Conservation (phyloP, 2,888 invertebrate genomes). For the Macrosiphum euphorbiae region DNA sequence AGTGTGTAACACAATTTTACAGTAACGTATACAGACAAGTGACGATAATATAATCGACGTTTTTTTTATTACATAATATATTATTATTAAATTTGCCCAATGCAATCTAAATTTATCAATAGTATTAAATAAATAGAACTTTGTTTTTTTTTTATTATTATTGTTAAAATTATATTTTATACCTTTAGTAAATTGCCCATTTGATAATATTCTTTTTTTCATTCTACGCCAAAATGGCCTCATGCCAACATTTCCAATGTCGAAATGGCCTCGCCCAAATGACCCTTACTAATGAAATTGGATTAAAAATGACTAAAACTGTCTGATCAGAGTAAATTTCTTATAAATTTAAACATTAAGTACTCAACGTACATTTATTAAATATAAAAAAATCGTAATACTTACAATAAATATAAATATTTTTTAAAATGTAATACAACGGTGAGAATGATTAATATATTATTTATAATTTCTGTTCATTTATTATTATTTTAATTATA, state of each 20-base stretch:
- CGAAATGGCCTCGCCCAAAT: slow-evolving; percentile 55
- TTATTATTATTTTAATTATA: not conserved
- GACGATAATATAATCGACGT: not conserved
- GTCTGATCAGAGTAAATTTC: slow-evolving; percentile 43
- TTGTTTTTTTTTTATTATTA: slow-evolving; percentile 13
- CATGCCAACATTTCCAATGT: slow-evolving; percentile 48
- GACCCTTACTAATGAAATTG: slow-evolving; percentile 56
- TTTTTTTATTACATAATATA: not conserved
- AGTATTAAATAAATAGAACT: not conserved
- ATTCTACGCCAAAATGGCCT: slow-evolving; percentile 43
- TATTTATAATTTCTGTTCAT: not conserved
- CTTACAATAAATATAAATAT: not conserved
- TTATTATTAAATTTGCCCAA: not conserved
- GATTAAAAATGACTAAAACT: slow-evolving; percentile 54
- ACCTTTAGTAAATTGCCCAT: slow-evolving; percentile 46
- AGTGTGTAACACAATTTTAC: not conserved
- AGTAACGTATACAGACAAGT: not conserved
- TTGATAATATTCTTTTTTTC: slow-evolving; percentile 53
- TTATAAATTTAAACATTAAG: slow-evolving; percentile 30
- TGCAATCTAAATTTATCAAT: slow-evolving; percentile 6
- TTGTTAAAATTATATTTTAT: slow-evolving; percentile 30
- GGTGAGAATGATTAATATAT: not conserved
- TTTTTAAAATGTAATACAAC: not conserved
- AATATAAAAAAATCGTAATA: slow-evolving; percentile 17
- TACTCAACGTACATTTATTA: not conserved